Percentiles rank a stretch among this genome's conserved stretches.
These are phyloP conservation scores for Campylorhamphus procurvoides DNA, from an alignment of 2,113 vertebrate species.

Conservation along the genomic window DNA sequence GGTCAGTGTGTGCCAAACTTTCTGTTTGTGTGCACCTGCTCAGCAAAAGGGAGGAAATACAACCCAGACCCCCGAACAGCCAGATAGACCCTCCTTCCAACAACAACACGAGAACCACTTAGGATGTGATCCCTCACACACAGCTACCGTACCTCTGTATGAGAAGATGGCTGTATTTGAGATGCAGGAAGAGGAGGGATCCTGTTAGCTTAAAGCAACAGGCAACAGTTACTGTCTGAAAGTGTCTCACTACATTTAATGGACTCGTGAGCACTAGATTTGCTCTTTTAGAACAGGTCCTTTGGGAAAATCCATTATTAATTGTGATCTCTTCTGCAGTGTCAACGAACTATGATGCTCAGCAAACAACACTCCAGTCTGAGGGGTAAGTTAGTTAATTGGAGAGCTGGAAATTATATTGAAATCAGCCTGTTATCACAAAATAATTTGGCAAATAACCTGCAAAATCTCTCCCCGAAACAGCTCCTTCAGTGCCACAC, in stretches of 20 bases:
- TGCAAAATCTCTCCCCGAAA: background rate
- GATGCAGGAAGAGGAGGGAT: background rate
- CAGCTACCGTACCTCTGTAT: background rate
- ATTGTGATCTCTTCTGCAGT: constrained; percentile 2
- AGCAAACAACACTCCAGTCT: background rate
- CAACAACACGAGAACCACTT: background rate
- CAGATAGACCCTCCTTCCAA: background rate
- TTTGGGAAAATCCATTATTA: constrained; percentile 39
- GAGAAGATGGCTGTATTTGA: background rate
- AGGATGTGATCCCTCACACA: background rate
- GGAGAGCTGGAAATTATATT: background rate
- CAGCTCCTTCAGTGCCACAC: background rate
- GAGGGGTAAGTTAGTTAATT: background rate
- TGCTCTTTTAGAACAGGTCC: constrained; percentile 45
- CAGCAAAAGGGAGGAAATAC: background rate
- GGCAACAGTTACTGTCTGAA: background rate
- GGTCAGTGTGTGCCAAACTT: background rate
- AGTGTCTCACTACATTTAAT: constrained; percentile 13
- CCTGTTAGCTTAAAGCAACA: background rate
- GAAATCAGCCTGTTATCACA: background rate
- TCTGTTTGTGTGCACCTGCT: background rate
- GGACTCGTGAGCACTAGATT: background rate
- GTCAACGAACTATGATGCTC: background rate
- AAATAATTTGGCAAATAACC: background rate
- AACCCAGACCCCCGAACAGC: background rate